Conservation (phyloP, 2,797 vertebrate genomes). For the Lithobates pipiens region DNA sequence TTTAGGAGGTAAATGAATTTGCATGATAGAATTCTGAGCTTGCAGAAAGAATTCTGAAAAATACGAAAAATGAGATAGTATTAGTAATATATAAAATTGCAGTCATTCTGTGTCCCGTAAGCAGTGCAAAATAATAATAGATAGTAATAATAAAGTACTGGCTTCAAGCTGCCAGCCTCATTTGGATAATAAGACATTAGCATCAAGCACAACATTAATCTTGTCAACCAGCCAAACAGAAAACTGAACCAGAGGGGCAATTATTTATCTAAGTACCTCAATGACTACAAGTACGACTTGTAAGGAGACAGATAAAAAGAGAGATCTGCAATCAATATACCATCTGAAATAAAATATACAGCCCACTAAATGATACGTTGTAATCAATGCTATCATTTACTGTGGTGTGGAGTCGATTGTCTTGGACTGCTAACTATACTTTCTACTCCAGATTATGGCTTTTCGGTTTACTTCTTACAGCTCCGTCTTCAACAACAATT, state of each 20-base stretch:
- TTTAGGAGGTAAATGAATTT: no score
- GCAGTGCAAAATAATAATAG: constrained; percentile 25
- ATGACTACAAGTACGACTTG: constrained; percentile 35
- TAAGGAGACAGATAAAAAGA: constrained; percentile 23
- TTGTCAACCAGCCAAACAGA: constrained; percentile 34
- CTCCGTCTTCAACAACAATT: constrained; percentile 51
- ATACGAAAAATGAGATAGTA: not conserved
- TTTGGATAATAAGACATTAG: constrained; percentile 45
- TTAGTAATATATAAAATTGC: constrained; percentile 16
- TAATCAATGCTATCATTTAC: constrained; percentile 49
- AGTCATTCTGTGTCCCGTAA: not conserved
- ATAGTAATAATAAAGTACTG: constrained; percentile 12
- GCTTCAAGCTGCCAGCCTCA: constrained; percentile 18
- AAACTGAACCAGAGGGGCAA: constrained; percentile 14
- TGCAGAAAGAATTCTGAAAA: not conserved
- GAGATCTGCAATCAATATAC: constrained; percentile 38
- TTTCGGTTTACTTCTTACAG: constrained; percentile 38
- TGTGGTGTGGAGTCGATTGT: constrained; percentile 6
- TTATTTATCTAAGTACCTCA: constrained; percentile 35
- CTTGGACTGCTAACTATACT: constrained; percentile 21
- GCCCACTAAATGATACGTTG: constrained; percentile 38
- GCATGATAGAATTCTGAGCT: no score
- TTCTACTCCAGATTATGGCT: constrained; percentile 8
- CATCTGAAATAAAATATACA: constrained; percentile 32
- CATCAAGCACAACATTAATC: constrained; percentile 25